Percentiles rank a stretch among this genome's conserved stretches.
phyloP scores from a whole-genome alignment of 2,888 invertebrate species.

The Pyralis farinalis region DNA sequence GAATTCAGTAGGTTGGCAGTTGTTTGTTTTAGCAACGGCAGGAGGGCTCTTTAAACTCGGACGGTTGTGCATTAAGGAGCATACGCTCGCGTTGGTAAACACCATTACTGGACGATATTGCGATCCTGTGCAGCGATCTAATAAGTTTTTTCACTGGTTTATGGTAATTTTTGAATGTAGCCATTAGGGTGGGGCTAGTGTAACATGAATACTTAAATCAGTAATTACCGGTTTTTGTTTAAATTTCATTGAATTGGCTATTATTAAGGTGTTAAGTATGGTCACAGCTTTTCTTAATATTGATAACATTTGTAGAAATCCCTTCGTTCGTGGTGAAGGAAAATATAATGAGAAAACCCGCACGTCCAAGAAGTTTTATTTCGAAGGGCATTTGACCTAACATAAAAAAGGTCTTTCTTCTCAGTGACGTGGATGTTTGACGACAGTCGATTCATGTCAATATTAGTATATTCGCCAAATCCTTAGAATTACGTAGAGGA shows the following conservation, averaged over 20 bases:
- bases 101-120: conserved; percentile 37
- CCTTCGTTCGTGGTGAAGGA: too few species aligned
- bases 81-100: conserved; percentile 49
- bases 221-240: not conserved
- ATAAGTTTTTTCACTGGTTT: conserved; percentile 26
- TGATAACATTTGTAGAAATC: too few species aligned
- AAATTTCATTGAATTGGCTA: not conserved
- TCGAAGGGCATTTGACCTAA: too few species aligned
- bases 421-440: too few species aligned
- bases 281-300: too few species aligned
- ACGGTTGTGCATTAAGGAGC: conserved; percentile 36
- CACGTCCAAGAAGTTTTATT: too few species aligned
- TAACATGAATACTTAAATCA: conserved; percentile 3
- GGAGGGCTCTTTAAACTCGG: conserved; percentile 21
- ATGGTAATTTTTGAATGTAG: conserved; percentile 17
- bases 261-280: too few species aligned
- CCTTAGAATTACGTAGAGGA: too few species aligned
- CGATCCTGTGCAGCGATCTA: conserved; percentile 37
- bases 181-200: conserved; percentile 7
- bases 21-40: conserved; percentile 26
- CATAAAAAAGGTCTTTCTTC: too few species aligned
- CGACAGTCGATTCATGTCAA: too few species aligned
- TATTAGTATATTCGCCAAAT: too few species aligned
- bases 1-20: conserved; percentile 35
- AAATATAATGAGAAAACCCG: too few species aligned